These are phyloP conservation scores for Calliphora vomitoria DNA, from an alignment of 2,888 invertebrate genomes.

Conservation along the genomic window DNA sequence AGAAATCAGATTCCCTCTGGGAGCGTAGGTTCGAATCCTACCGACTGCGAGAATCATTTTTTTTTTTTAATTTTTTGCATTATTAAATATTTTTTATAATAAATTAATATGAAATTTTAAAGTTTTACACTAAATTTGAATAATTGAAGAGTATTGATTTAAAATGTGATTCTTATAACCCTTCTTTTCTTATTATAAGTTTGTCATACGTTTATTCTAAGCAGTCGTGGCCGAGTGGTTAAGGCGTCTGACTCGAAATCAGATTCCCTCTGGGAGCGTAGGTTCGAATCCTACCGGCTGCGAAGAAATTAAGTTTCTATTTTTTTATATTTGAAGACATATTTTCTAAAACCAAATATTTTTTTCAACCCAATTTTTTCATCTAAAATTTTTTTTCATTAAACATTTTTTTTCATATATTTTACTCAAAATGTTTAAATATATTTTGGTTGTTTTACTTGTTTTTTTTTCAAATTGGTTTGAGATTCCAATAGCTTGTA, in stretches of 20 bases:
- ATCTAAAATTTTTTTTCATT: too few relatives aligned
- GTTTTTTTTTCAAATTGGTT: too few relatives aligned
- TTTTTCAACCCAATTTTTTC: too few relatives aligned
- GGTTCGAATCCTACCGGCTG: slow-evolving; percentile 94
- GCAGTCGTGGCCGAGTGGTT: slow-evolving; percentile 85
- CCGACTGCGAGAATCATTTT: slow-evolving; percentile 80
- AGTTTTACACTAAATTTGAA: too few relatives aligned
- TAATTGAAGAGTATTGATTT: too few relatives aligned
- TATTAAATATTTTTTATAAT: too few relatives aligned
- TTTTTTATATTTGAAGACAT: too few relatives aligned
- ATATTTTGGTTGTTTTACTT: too few relatives aligned
- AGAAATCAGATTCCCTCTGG: slow-evolving; percentile 85
- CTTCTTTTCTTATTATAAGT: background rate
- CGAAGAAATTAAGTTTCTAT: slow-evolving; percentile 81
- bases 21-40: slow-evolving; percentile 85
- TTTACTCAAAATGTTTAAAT: background rate
- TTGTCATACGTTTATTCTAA: background rate
- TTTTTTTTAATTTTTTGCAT: background rate
- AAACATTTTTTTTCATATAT: background rate
- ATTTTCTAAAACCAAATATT: too few relatives aligned
- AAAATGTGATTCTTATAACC: too few relatives aligned
- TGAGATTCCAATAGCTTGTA: too few relatives aligned
- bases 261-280: slow-evolving; percentile 94
- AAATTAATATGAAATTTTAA: too few relatives aligned
- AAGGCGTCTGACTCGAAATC: slow-evolving; percentile 85